phyloP scores from a whole-genome alignment of 2,888 invertebrate genomes.

The Sarcophaga subvicina region DNA sequence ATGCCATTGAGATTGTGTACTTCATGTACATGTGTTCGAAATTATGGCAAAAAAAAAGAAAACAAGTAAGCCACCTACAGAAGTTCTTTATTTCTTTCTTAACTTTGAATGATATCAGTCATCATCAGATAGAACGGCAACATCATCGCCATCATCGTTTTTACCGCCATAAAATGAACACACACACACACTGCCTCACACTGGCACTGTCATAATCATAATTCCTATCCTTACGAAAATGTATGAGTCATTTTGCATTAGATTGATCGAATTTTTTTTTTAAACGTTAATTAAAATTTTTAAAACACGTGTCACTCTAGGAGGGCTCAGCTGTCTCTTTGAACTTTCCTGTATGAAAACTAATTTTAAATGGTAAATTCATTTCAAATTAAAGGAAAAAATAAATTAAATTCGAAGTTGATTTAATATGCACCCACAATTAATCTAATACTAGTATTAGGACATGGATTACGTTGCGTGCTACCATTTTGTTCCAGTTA shows the following conservation, averaged over 20 bases:
- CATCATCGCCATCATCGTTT: slow-evolving; percentile 37
- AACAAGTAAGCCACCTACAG: slow-evolving; percentile 9
- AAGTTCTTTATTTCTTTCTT: neutral
- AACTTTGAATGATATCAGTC: slow-evolving; percentile 47
- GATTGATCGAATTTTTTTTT: neutral
- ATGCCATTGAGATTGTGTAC: neutral
- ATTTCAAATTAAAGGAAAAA: too few species aligned
- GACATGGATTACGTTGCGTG: too few species aligned
- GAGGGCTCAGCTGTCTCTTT: too few species aligned
- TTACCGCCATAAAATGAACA: slow-evolving; percentile 33
- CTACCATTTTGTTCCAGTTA: too few species aligned
- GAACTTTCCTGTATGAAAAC: too few species aligned
- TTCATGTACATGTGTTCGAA: neutral
- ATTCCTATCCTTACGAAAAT: too few species aligned
- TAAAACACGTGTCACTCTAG: too few species aligned
- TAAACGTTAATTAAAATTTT: neutral
- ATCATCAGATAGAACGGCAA: slow-evolving; percentile 37
- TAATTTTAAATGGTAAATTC: too few species aligned
- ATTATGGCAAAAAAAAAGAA: slow-evolving; percentile 21
- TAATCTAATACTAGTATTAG: too few species aligned
- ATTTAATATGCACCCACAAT: too few species aligned
- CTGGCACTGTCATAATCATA: neutral
- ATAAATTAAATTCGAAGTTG: too few species aligned
- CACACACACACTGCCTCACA: neutral
- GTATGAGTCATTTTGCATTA: neutral